Evolutionary conservation across 2,888 invertebrate genomes (phyloP).

Genomic region (Drosophila neoperkinsi): DNA sequence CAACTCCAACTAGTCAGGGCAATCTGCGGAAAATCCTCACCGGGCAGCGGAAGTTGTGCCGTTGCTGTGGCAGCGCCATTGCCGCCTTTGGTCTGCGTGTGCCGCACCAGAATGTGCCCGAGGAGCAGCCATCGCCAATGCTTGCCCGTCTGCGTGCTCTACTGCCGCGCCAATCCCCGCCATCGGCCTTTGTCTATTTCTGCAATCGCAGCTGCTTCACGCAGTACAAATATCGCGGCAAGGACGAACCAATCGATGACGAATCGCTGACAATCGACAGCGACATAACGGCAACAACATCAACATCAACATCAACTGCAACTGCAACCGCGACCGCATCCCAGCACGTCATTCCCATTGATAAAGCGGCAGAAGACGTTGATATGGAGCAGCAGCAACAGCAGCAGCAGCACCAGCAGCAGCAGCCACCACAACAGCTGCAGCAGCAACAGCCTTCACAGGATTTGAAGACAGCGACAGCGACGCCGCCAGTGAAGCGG

Average conservation of each 20-base stretch:
- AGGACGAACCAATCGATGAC: constrained; percentile 40
- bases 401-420: constrained; percentile 1
- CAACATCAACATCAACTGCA: not conserved
- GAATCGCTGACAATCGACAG: constrained; percentile 4
- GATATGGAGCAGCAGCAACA: constrained; percentile 50
- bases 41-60: constrained; percentile 95
- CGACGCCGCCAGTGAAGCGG: constrained; percentile 24
- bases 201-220: constrained; percentile 65
- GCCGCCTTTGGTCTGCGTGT: constrained; percentile 85
- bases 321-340: not conserved
- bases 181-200: constrained; percentile 86
- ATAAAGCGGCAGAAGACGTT: constrained; percentile 43
- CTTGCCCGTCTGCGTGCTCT: constrained; percentile 86
- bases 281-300: constrained; percentile 1
- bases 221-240: constrained; percentile 63
- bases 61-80: constrained; percentile 90
- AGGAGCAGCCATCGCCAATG: constrained; percentile 46
- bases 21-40: constrained; percentile 94
- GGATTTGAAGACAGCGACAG: constrained; percentile 5
- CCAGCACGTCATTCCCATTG: constrained; percentile 24
- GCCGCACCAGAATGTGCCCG: constrained; percentile 85
- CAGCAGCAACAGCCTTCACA: constrained; percentile 12
- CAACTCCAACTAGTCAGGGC: constrained; percentile 37
- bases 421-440: constrained; percentile 14
- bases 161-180: constrained; percentile 93